Base-by-base conservation (phyloP, 2,888 invertebrate species). In the Clivina fossor region DNA sequence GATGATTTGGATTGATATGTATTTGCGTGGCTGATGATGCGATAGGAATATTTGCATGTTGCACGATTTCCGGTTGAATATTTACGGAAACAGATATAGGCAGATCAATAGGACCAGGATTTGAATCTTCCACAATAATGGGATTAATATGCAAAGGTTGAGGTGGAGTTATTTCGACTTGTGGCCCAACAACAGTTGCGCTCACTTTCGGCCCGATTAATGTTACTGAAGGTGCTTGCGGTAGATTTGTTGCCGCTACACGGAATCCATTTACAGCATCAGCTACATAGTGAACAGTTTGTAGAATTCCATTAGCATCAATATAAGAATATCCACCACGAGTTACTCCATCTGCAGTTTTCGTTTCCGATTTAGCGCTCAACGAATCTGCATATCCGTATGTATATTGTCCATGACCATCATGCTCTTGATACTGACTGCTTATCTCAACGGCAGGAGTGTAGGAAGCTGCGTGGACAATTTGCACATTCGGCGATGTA, bases 241-340 rank as follows among this genome's bases (percentile, higher is more conserved):
- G 84, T 58, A 85, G 70, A 69, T 85, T 84, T 8, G 82, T 82
- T 32, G 82, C 84, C 9, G 81, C 74, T 7, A 83, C 84, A 67
- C 84, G 76, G 70, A 85, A 85, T 37, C 85, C 85, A 64, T 83
- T 77, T 1, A 76, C 73, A 28, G 75, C 73, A 72, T 85, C 84
- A 4, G 84, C 79, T 18, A 81, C 75, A 66, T 85, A 85, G 56
- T 81, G 78, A 16, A 84, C 83, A 26, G 80, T 80, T 68, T 85
- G 85, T 7, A 83, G 69, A 53, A 81, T 73, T 2, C 84, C 84
- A 65, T 83, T 77, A 11, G 82, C 82, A 67, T 86, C 86, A 53
- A 86, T 78, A 67, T 85, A 86, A 30, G 84, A 83, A 67, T 86
- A 86, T 35, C 81, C 82, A 41, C 85, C 85, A 56, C 79, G 76